Percentiles rank a stretch among this genome's conserved stretches.
Evolutionary conservation across 2,113 vertebrate species (phyloP).

Genomic region (Gnathonemus echidnorhynchus): DNA sequence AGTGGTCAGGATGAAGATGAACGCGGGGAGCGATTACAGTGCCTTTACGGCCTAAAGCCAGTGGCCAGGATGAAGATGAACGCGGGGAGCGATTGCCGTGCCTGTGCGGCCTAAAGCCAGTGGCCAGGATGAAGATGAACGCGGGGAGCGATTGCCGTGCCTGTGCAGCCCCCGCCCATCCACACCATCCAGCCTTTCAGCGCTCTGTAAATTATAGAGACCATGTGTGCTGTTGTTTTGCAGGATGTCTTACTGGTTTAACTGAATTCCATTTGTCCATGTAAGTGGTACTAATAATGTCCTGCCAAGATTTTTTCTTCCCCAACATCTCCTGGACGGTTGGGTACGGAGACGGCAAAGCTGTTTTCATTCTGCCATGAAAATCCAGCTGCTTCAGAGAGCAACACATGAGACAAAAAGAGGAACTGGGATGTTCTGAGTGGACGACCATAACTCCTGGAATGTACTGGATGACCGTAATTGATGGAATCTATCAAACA

Average conservation of each 20-base stretch:
- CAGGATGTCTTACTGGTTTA: constrained; percentile 29
- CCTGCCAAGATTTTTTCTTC: constrained; percentile 34
- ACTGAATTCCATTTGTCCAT: constrained; percentile 32
- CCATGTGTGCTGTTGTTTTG: constrained; percentile 32
- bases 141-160: not conserved
- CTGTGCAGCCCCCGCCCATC: not conserved
- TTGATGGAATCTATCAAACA: not conserved
- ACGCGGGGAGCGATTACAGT: not conserved
- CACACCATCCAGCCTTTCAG: constrained; percentile 17
- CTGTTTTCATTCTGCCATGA: constrained; percentile 22
- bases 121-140: not conserved
- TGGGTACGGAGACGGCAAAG: constrained; percentile 21
- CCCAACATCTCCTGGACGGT: constrained; percentile 5
- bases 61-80: not conserved
- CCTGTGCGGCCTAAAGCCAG: not conserved
- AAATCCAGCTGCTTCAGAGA: constrained; percentile 26
- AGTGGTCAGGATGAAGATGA: not conserved
- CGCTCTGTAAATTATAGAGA: constrained; percentile 27
- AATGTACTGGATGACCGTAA: not conserved
- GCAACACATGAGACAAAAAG: constrained; percentile 9
- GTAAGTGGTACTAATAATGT: constrained; percentile 41
- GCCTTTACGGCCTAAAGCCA: not conserved
- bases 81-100: not conserved
- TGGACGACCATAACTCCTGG: not conserved
- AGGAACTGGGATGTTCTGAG: not conserved